Conservation (phyloP, 2,113 vertebrate species). For the Myrmecophaga tridactyla region DNA sequence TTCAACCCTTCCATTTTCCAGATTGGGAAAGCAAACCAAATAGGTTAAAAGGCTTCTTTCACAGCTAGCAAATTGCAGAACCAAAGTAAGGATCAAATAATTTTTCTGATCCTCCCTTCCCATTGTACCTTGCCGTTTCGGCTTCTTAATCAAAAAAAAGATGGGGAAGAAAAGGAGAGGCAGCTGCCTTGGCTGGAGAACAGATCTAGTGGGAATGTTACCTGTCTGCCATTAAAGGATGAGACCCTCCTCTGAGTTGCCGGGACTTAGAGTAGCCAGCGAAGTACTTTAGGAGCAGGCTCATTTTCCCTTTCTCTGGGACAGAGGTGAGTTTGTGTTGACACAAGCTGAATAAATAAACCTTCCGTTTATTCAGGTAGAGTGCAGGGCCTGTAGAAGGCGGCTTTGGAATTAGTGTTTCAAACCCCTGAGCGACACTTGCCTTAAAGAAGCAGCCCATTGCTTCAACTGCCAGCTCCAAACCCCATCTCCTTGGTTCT, state of each 20-base stretch:
- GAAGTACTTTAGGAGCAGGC: not conserved
- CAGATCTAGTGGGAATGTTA: not conserved
- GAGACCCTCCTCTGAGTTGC: not conserved
- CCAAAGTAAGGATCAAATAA: not conserved
- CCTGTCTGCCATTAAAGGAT: not conserved
- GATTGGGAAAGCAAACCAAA: not conserved
- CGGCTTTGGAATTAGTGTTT: not conserved
- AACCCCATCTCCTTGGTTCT: not conserved
- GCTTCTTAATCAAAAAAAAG: not conserved
- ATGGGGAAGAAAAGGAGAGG: not conserved
- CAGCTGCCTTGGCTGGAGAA: not conserved
- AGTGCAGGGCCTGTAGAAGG: not conserved
- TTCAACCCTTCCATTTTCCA: not conserved
- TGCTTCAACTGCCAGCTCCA: not conserved
- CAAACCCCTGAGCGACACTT: not conserved
- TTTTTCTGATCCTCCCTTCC: not conserved
- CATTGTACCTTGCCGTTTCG: not conserved
- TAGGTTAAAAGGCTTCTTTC: not conserved
- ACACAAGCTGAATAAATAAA: slow-evolving; percentile 51
- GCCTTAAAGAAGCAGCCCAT: not conserved
- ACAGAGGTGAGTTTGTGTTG: slow-evolving; percentile 57
- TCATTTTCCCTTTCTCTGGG: not conserved
- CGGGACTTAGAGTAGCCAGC: not conserved
- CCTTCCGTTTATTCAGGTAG: slow-evolving; percentile 26
- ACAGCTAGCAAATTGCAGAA: not conserved